Evolutionary conservation across 2,888 invertebrate species (phyloP).

Genomic region (Tetanocera ferruginea): DNA sequence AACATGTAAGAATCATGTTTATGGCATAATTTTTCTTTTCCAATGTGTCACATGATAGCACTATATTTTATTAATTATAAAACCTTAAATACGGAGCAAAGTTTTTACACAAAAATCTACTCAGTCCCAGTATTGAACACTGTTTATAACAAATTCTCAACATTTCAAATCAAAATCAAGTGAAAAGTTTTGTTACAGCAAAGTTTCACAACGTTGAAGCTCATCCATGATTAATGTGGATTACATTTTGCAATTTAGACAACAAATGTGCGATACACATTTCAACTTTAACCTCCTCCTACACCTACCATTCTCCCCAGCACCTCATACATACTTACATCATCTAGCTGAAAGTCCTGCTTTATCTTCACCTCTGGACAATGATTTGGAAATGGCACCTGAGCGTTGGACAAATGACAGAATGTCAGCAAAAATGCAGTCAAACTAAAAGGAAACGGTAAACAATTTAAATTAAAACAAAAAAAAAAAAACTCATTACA

Average conservation of each 20-base stretch:
- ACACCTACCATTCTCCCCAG: background rate
- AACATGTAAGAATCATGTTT: too few species aligned
- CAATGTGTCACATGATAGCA: too few species aligned
- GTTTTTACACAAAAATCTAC: too few species aligned
- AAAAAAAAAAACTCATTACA: conserved; percentile 10
- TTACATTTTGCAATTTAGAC: too few species aligned
- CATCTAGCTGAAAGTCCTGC: conserved; percentile 73
- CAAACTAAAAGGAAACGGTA: conserved; percentile 18
- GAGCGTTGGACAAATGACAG: conserved; percentile 63
- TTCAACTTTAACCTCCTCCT: background rate
- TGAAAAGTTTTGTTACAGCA: background rate
- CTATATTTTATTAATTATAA: too few species aligned
- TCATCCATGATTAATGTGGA: too few species aligned
- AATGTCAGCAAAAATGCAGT: conserved; percentile 28
- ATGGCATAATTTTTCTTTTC: too few species aligned
- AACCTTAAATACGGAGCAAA: too few species aligned
- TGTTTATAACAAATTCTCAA: too few species aligned
- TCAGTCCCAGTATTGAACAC: too few species aligned
- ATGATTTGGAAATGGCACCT: conserved; percentile 76
- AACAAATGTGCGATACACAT: background rate
- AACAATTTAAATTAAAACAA: conserved; percentile 20
- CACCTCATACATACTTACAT: conserved; percentile 60
- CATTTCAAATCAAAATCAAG: background rate
- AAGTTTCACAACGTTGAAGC: too few species aligned
- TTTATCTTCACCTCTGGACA: conserved; percentile 77